These are phyloP conservation scores for Donacobius atricapilla DNA, from an alignment of 2,113 vertebrate species.

Conservation along the genomic window DNA sequence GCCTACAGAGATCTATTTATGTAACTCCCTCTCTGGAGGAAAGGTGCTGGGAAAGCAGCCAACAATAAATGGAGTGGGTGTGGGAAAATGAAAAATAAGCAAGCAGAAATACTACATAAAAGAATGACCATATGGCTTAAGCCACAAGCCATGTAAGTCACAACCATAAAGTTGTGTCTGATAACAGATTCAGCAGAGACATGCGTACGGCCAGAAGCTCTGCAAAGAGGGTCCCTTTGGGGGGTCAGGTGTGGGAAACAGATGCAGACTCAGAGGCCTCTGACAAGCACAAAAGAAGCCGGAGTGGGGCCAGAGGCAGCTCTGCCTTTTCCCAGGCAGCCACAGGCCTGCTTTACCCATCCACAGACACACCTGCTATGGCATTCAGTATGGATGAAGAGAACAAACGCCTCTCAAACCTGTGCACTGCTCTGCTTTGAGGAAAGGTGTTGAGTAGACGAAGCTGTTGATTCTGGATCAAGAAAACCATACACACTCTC, in stretches of 20 bases:
- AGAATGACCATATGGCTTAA: constrained; percentile 70
- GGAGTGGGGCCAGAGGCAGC: rapidly evolving
- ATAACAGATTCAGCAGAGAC: constrained; percentile 20
- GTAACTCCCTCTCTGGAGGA: constrained; percentile 60
- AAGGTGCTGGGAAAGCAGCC: constrained; percentile 74
- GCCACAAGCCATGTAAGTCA: constrained; percentile 61
- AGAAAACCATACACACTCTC: neutral
- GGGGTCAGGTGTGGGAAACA: neutral
- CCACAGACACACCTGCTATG: neutral
- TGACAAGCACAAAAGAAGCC: neutral
- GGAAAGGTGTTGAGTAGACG: neutral
- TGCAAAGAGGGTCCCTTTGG: rapidly evolving
- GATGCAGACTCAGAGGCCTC: neutral
- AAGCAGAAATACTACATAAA: constrained; percentile 67
- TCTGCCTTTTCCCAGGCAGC: neutral
- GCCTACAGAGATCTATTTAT: constrained; percentile 69
- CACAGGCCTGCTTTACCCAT: neutral
- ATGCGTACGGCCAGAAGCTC: constrained; percentile 8
- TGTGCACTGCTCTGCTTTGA: rapidly evolving
- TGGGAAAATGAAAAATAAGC: constrained; percentile 74
- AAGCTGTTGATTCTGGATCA: neutral
- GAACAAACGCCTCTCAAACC: neutral
- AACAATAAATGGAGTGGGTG: constrained; percentile 73
- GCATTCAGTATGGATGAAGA: neutral
- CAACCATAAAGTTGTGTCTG: constrained; percentile 38